Base-by-base conservation (phyloP, 2,113 vertebrate species). In the Triplophysa tibetana region DNA sequence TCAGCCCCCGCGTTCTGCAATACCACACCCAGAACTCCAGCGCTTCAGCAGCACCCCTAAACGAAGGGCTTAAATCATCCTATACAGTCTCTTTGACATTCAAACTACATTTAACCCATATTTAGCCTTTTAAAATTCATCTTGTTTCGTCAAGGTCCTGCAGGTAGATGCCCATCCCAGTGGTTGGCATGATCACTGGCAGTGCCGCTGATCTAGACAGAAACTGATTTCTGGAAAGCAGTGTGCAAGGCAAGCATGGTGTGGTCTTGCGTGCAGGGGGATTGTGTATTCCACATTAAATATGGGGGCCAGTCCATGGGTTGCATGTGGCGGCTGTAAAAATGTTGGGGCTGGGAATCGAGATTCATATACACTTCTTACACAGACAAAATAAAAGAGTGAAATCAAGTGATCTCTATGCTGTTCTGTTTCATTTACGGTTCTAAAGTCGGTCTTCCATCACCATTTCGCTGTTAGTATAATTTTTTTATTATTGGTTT, bases 11-110 rank as follows among this genome's bases (percentile, higher is more conserved):
- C 66, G 70, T 79, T 85, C 78, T 83, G 78, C 84, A 81, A 75
- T 79, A 85, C 84, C 84, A 79, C 84, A 85, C 81, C 84, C 81
- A 80, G 76, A 84, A 66, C 79, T 65, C 52, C 69, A 60, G 74
- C 70, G 67, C 19, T 75, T 21, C 56, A 1, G 52, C 54, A 5
- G 72, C 65, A 54, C 48, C 83, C 80, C 64, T 75, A 67, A 67
- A 73, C 65, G 24, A 56, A 41, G 70, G 58, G 79, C 45, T 8
- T 64, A 60, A 41, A 58, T 60, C 50, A 23, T 69, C 38, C 61
- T n/a, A 48, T 45, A 24, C 13, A 66, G 54, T 58, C 9, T 14
- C 0, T 63, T 12, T 48, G 21, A 41, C 60, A 66, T 62, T 73
- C 21, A 68, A 76, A 23, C 26, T 14, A 16, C 14, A 8, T 78